Evolutionary conservation across 2,797 vertebrate genomes (phyloP), one percentile per base, ranked within the genome.

Genomic region (Spinus pinus): DNA sequence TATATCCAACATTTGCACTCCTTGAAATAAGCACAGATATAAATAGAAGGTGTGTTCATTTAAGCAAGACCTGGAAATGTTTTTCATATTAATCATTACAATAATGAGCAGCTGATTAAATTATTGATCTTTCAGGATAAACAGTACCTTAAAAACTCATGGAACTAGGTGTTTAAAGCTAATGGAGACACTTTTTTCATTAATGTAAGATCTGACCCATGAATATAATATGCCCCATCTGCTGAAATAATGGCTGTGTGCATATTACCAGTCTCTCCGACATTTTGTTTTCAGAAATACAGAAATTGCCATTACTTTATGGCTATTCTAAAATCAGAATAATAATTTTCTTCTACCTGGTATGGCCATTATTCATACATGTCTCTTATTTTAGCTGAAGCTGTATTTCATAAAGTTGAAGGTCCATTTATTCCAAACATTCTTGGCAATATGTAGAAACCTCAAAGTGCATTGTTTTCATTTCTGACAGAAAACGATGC

Each of bases 51-150:
- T 49, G 54, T 72, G 56, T 46, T 94, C 60, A 69, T 60, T 75
- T 92, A 83, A 69, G 69, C 61, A 85, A 83, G 73, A 86, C 44
- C 25, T 91, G 44, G 44, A n/a, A 91, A 72, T 65, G 50, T 65
- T 95, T 94, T 83, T 81, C 72, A 28, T 46, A 56, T 23, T 66
- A 86, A 88, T 75, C 62, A 91, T 51, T n/a, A 62, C 42, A 91
- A 75, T 94, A 94, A 95, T 72, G 51, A 94, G 62, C 18, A 78
- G 10, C 28, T 94, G 77, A 88, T 75, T 92, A 72, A 81, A 86
- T 70, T 93, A 95, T 93, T 93, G 89, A 93, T 91, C 81, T 83
- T 81, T 69, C 66, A 58, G 56, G 42, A 80, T 75, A 92, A 90
- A 75, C 14, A 60, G 10, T 69, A 62, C 33, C 51, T 86, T 83